Percentiles rank a stretch among this genome's conserved stretches.
Conservation (phyloP, 2,797 vertebrate genomes). For the Naso thynnoides region DNA sequence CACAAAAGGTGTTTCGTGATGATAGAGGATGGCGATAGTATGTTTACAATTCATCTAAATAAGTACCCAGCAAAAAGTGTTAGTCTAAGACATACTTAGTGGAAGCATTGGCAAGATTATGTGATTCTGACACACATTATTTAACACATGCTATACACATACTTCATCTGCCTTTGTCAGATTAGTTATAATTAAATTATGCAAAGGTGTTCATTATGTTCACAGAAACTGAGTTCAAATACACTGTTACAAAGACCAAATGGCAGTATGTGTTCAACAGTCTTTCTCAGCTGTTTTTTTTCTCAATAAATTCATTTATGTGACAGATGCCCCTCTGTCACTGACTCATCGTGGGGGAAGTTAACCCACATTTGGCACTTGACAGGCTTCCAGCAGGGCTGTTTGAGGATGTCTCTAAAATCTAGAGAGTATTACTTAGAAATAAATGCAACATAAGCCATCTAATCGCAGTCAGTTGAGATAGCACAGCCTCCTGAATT, state of each 20-base stretch:
- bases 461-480: conserved; percentile 51
- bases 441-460: conserved; percentile 26
- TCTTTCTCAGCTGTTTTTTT: neutral
- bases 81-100: neutral
- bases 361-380: conserved; percentile 18
- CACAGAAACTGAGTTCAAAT: conserved; percentile 17
- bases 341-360: neutral
- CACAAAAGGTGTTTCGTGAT: conserved; percentile 13
- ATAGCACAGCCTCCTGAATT: conserved; percentile 47
- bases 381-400: conserved; percentile 24
- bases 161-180: conserved; percentile 9
- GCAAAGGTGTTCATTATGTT: conserved; percentile 2
- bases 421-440: conserved; percentile 25
- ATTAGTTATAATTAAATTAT: conserved; percentile 22
- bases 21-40: conserved; percentile 6
- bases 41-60: neutral
- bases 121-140: neutral
- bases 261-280: neutral
- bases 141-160: too few species aligned
- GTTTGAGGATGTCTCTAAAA: conserved; percentile 38
- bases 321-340: conserved; percentile 13
- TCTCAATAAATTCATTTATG: neutral
- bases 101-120: neutral
- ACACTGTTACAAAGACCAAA: conserved; percentile 7
- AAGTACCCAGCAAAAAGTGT: neutral